A percentile compares a stretch with the other conserved stretches of the same genome.
Conservation (phyloP, 2,888 invertebrate species). For the Drosophila anomalipes region DNA sequence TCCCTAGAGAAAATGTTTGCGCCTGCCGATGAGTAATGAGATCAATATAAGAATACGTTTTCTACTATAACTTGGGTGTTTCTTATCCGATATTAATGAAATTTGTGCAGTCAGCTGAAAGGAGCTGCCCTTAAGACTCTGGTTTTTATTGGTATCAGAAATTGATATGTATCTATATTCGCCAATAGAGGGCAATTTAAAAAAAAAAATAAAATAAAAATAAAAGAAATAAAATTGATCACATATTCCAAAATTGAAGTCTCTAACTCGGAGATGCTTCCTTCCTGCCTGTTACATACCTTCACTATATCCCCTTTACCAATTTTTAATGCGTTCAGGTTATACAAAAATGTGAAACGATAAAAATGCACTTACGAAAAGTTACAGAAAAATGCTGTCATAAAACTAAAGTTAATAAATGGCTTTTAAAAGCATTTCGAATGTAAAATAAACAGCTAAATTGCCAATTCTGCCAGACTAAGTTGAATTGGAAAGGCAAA, state of each 20-base stretch:
- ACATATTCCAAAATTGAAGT: background rate
- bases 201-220: constrained; percentile 9
- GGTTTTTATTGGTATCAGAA: background rate
- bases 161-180: background rate
- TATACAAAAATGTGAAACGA: constrained; percentile 22
- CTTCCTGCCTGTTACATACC: background rate
- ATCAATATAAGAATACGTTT: background rate
- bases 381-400: constrained; percentile 64
- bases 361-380: constrained; percentile 46
- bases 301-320: background rate
- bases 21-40: too few relatives aligned
- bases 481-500: background rate
- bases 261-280: background rate
- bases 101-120: background rate
- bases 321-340: background rate
- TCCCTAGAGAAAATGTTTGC: background rate
- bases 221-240: constrained; percentile 11
- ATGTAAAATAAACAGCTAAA: constrained; percentile 57
- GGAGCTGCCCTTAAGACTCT: background rate
- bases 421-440: constrained; percentile 70
- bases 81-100: background rate
- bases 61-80: background rate
- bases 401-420: constrained; percentile 70
- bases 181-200: background rate
- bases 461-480: constrained; percentile 17